These are phyloP conservation scores for Hyposmocoma kahamanoa DNA, from an alignment of 1,140 invertebrate species.

Conservation along the genomic window DNA sequence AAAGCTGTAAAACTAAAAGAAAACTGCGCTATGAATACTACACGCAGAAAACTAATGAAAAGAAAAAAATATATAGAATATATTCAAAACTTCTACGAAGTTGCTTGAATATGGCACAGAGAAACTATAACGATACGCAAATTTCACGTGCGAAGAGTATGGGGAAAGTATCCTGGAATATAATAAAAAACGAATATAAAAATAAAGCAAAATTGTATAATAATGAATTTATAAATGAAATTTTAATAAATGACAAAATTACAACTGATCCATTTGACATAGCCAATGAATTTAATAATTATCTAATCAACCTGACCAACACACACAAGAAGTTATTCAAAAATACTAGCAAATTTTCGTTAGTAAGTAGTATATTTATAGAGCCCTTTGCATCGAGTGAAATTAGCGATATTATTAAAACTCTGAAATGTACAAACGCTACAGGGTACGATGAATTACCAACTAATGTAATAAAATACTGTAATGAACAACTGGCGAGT, in stretches of 20 bases:
- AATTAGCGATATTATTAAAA: not conserved
- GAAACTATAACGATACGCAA: not conserved
- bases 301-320: not conserved
- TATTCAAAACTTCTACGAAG: not conserved
- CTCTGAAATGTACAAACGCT: slow-evolving; percentile 1
- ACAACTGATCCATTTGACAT: slow-evolving; percentile 1
- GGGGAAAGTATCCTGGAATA: not conserved
- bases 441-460: slow-evolving; percentile 1
- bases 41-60: not conserved
- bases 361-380: not conserved
- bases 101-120: not conserved
- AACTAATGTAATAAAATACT: not conserved
- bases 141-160: not conserved
- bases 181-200: not conserved
- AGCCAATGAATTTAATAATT: not conserved
- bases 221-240: not conserved
- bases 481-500: not conserved
- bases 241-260: not conserved
- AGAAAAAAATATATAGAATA: not conserved
- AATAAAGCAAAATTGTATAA: not conserved
- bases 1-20: slow-evolving; percentile 4
- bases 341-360: not conserved
- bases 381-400: not conserved
- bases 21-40: not conserved
- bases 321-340: not conserved